Conservation (phyloP, 2,113 vertebrate species). For the Australoheros scitulus region DNA sequence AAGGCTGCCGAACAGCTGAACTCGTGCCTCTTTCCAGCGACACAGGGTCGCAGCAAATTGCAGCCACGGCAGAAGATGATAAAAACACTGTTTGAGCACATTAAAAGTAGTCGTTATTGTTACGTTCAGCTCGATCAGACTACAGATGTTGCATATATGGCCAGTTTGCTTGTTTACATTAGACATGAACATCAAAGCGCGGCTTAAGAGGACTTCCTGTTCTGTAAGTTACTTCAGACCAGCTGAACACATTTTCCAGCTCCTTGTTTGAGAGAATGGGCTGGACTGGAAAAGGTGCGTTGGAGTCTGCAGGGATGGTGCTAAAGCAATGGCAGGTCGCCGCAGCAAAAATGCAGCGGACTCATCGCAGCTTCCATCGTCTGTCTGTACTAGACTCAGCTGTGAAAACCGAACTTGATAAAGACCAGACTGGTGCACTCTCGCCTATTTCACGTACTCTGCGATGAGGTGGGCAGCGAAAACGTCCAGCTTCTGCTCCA, state of each 20-base stretch:
- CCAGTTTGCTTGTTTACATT: not conserved
- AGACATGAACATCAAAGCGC: not conserved
- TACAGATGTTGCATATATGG: not conserved
- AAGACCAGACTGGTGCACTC: not conserved
- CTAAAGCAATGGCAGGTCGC: not conserved
- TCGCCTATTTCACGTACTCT: not conserved
- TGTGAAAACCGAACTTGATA: not conserved
- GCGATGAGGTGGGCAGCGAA: not conserved
- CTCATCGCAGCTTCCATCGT: conserved; percentile 2
- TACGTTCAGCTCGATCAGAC: conserved; percentile 16
- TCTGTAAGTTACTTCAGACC: not conserved
- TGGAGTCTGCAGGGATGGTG: not conserved
- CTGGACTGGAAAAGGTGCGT: not conserved
- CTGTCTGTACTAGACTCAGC: not conserved
- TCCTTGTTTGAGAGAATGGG: not conserved
- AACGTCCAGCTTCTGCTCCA: conserved; percentile 22
- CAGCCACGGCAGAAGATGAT: not conserved
- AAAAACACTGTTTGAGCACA: not conserved
- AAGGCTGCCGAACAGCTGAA: not conserved
- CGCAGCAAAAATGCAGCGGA: not conserved
- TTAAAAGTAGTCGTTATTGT: conserved; percentile 26
- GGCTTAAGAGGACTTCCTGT: not conserved
- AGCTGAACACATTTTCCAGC: not conserved
- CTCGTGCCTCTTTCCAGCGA: conserved; percentile 7
- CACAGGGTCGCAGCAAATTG: not conserved